Evolutionary conservation across 2,888 invertebrate genomes (phyloP).

Genomic region (Ornithoptera alexandrae): DNA sequence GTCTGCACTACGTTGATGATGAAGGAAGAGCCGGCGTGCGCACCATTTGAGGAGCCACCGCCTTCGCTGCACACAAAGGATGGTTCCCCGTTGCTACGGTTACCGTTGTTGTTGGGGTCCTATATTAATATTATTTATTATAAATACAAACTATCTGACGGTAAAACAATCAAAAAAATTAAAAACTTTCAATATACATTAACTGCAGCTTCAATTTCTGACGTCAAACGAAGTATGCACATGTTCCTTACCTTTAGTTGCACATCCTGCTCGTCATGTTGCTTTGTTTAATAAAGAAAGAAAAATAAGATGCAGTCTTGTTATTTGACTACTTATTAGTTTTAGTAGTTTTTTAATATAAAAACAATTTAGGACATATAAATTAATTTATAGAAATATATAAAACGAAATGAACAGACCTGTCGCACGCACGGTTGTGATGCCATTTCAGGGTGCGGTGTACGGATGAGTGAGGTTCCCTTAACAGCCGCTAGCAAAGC

Average conservation of each 20-base stretch:
- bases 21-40: constrained; percentile 35
- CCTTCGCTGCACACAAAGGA: constrained; percentile 21
- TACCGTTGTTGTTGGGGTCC: constrained; percentile 48
- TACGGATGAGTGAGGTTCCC: constrained; percentile 34
- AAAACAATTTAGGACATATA: too few species aligned
- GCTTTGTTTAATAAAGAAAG: too few species aligned
- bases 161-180: background rate
- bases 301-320: too few species aligned
- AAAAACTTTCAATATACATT: too few species aligned
- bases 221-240: too few species aligned
- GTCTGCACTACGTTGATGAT: constrained; percentile 45
- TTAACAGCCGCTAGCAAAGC: constrained; percentile 43
- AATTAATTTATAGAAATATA: too few species aligned
- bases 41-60: constrained; percentile 18
- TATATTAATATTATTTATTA: constrained; percentile 32
- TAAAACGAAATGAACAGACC: constrained; percentile 8
- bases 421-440: constrained; percentile 18
- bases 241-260: too few species aligned
- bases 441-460: constrained; percentile 34
- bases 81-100: constrained; percentile 30
- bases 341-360: too few species aligned
- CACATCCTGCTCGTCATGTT: too few species aligned
- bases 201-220: too few species aligned
- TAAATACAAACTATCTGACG: background rate
- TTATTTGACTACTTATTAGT: too few species aligned